A percentile compares a stretch with the other conserved stretches of the same genome.
phyloP scores from a whole-genome alignment of 2,888 invertebrate genomes.

The Eupithecia exiguata region DNA sequence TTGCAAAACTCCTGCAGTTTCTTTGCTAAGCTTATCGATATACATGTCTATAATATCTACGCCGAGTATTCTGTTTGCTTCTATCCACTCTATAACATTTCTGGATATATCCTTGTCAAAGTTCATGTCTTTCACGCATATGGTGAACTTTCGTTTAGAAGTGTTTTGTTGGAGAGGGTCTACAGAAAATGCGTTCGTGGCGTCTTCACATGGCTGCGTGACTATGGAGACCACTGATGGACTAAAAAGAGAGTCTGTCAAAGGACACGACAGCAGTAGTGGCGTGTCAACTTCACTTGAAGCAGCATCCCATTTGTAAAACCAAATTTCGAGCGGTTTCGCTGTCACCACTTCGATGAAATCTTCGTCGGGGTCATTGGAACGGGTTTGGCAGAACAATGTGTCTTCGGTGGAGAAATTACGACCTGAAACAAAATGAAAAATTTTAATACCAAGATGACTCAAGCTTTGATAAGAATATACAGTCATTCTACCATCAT shows the following conservation, averaged over 20 bases:
- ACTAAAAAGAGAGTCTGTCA: slow-evolving; percentile 74
- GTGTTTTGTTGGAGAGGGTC: slow-evolving; percentile 50
- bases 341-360: slow-evolving; percentile 83
- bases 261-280: slow-evolving; percentile 85
- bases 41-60: slow-evolving; percentile 87
- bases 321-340: slow-evolving; percentile 85
- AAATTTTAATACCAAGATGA: not conserved
- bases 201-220: slow-evolving; percentile 78
- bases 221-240: slow-evolving; percentile 78
- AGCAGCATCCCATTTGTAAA: slow-evolving; percentile 84
- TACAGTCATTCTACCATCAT: not conserved
- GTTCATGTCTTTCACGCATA: slow-evolving; percentile 89
- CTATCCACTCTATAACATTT: slow-evolving; percentile 88
- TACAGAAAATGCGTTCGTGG: slow-evolving; percentile 70
- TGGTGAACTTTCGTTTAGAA: slow-evolving; percentile 79
- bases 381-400: slow-evolving; percentile 83
- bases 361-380: slow-evolving; percentile 64
- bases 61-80: slow-evolving; percentile 86
- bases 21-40: slow-evolving; percentile 83
- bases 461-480: not conserved
- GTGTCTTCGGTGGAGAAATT: slow-evolving; percentile 68
- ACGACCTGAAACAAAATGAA: slow-evolving; percentile 65
- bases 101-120: slow-evolving; percentile 85
- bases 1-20: slow-evolving; percentile 81
- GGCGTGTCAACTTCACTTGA: slow-evolving; percentile 80